Conservation (phyloP, 2,888 invertebrate species). For the Caradrina clavipalpis region DNA sequence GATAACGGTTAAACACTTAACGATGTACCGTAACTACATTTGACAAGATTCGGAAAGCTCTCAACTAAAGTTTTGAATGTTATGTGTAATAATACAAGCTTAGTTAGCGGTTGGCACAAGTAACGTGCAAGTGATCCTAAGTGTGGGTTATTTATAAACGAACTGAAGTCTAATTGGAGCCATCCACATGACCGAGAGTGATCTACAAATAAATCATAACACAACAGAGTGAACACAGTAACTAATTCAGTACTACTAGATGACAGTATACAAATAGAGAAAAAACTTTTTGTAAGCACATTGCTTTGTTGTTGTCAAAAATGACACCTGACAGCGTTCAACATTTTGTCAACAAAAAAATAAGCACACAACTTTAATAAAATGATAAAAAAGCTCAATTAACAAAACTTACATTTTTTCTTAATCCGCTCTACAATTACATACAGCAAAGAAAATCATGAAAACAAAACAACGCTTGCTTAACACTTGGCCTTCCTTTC, state of each 20-base stretch:
- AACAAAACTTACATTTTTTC: slow-evolving; percentile 83
- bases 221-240: slow-evolving; percentile 55
- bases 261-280: slow-evolving; percentile 18
- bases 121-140: slow-evolving; percentile 81
- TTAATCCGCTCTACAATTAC: slow-evolving; percentile 79
- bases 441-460: slow-evolving; percentile 82
- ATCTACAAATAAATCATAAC: slow-evolving; percentile 80
- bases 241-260: slow-evolving; percentile 41
- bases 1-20: slow-evolving; percentile 40
- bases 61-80: slow-evolving; percentile 44
- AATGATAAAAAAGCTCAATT: slow-evolving; percentile 46
- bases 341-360: slow-evolving; percentile 19
- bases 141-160: slow-evolving; percentile 85
- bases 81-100: slow-evolving; percentile 43
- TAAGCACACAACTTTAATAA: slow-evolving; percentile 28
- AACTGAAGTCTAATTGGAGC: slow-evolving; percentile 82
- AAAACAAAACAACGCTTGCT: slow-evolving; percentile 85
- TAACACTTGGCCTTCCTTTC: slow-evolving; percentile 83
- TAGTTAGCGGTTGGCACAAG: slow-evolving; percentile 73
- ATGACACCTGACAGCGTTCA: slow-evolving; percentile 11
- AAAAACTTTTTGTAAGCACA: slow-evolving; percentile 3
- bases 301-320: slow-evolving; percentile 36
- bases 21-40: slow-evolving; percentile 24
- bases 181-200: slow-evolving; percentile 78
- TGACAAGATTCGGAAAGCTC: slow-evolving; percentile 19